Conservation (phyloP, 2,888 invertebrate genomes). For the Orchestes rusci region DNA sequence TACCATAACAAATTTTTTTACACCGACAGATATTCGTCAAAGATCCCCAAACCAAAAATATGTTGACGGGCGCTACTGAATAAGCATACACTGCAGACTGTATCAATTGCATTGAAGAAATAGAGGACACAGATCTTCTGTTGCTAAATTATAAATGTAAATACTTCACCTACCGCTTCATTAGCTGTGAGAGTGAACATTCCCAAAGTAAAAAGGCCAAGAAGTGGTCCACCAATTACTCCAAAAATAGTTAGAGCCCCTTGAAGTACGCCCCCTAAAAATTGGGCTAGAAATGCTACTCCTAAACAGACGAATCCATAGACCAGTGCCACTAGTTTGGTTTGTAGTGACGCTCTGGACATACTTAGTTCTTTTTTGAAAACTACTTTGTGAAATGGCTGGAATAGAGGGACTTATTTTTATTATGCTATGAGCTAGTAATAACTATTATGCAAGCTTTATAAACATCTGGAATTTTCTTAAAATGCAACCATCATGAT, state of each 20-base stretch:
- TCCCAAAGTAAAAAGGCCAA: conserved; percentile 78
- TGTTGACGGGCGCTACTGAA: too few species aligned
- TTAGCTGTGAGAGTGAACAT: conserved; percentile 72
- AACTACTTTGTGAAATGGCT: conserved; percentile 25
- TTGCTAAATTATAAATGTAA: too few species aligned
- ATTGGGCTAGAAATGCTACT: conserved; percentile 75
- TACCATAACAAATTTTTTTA: too few species aligned
- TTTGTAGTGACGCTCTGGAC: conserved; percentile 46
- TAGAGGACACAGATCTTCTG: too few species aligned
- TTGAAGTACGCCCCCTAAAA: conserved; percentile 81
- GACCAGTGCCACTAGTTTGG: conserved; percentile 61
- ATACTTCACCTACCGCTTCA: conserved; percentile 54
- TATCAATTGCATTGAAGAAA: too few species aligned
- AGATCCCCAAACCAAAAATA: too few species aligned
- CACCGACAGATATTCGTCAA: too few species aligned
- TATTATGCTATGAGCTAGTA: not conserved
- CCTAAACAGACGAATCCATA: conserved; percentile 73
- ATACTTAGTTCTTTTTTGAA: conserved; percentile 41
- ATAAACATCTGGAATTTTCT: too few species aligned
- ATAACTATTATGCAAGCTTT: not conserved
- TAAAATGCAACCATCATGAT: too few species aligned
- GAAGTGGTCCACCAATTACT: conserved; percentile 78
- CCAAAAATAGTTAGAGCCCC: conserved; percentile 81
- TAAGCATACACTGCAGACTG: too few species aligned
- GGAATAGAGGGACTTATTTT: too few species aligned